A percentile compares a stretch with the other conserved stretches of the same genome.
Evolutionary conservation across 2,113 vertebrate species (phyloP).

Genomic region (Bubo blakistoni): DNA sequence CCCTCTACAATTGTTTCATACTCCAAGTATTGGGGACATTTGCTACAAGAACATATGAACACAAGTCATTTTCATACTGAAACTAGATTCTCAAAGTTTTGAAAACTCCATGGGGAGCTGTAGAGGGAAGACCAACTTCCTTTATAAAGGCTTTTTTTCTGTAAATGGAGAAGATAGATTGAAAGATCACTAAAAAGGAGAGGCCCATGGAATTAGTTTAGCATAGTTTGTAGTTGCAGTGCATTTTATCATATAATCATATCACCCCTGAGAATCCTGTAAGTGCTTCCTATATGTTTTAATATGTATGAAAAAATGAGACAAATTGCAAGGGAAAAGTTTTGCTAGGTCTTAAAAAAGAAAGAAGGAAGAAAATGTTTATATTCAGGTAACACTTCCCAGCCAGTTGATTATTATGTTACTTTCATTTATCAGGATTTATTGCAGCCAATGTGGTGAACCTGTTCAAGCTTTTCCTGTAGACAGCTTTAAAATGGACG

Average conservation of each 20-base stretch:
- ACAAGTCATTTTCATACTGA: not conserved
- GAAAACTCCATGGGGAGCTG: not conserved
- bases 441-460: not conserved
- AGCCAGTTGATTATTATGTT: not conserved
- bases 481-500: not conserved
- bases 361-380: not conserved
- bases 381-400: not conserved
- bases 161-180: not conserved
- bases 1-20: not conserved
- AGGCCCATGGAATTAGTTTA: not conserved
- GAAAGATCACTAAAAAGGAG: not conserved
- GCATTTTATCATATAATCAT: not conserved
- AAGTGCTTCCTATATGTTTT: not conserved
- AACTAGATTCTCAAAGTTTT: not conserved
- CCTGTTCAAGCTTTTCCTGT: not conserved
- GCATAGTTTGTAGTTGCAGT: not conserved
- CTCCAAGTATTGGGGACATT: not conserved
- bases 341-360: not conserved
- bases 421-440: not conserved
- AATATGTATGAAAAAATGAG: not conserved
- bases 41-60: not conserved
- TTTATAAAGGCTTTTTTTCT: not conserved
- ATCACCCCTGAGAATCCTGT: not conserved
- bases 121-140: not conserved
- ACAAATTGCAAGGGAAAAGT: not conserved